Evolutionary conservation across 2,113 vertebrate genomes (phyloP).

Genomic region (Chionodraco myersi): DNA sequence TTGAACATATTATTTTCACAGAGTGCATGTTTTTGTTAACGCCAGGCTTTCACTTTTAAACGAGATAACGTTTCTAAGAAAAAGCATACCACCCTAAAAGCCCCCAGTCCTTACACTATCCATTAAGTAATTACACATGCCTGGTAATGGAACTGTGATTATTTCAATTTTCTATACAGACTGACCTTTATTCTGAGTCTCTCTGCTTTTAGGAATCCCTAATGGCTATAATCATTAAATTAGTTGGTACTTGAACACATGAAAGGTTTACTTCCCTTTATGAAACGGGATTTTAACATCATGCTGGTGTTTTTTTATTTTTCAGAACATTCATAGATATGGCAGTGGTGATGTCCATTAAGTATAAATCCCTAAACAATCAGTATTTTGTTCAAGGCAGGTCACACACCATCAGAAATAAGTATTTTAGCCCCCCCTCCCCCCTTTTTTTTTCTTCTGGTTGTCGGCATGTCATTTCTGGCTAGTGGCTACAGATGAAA

Average conservation of each 20-base stretch:
- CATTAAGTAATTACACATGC: conserved; percentile 44
- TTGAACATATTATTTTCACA: not conserved
- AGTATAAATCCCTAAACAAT: not conserved
- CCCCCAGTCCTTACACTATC: not conserved
- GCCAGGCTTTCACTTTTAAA: not conserved
- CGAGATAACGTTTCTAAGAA: not conserved
- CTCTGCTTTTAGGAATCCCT: conserved; percentile 7
- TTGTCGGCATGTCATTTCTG: not conserved
- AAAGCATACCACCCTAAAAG: not conserved
- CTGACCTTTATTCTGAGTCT: not conserved
- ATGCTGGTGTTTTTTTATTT: not conserved
- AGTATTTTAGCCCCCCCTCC: not conserved
- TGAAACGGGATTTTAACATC: conserved; percentile 1
- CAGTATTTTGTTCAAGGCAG: too few species aligned
- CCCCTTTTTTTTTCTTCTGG: not conserved
- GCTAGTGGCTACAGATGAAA: not conserved
- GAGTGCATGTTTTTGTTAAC: not conserved
- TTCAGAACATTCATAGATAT: not conserved
- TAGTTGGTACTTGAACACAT: conserved; percentile 31
- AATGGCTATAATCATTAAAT: conserved; percentile 16
- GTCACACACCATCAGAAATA: not conserved
- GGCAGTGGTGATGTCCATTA: not conserved
- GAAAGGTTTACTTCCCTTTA: conserved; percentile 2
- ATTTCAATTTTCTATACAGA: conserved; percentile 33
- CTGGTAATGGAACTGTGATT: conserved; percentile 38